A percentile compares a stretch with the other conserved stretches of the same genome.
Evolutionary conservation across 2,113 vertebrate genomes (phyloP).

Genomic region (Rhinolophus ferrumequinum): DNA sequence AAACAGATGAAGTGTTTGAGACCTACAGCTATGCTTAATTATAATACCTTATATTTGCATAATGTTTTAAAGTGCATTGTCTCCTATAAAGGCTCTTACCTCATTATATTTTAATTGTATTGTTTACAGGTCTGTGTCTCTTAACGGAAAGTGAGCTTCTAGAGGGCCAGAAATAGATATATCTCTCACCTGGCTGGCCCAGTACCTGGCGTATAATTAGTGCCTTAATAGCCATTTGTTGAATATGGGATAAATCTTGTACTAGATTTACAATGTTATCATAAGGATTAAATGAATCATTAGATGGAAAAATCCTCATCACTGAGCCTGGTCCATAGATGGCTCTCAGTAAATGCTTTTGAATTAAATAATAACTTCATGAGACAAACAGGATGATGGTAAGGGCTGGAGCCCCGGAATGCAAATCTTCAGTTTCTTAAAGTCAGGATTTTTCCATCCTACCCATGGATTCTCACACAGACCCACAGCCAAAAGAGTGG

Average conservation of each 20-base stretch:
- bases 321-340: slow-evolving; percentile 10
- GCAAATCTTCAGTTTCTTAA: slow-evolving; percentile 25
- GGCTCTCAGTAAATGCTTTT: slow-evolving; percentile 35
- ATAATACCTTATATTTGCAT: slow-evolving; percentile 71
- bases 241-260: slow-evolving; percentile 52
- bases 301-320: slow-evolving; percentile 31
- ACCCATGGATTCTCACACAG: not conserved
- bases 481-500: not conserved
- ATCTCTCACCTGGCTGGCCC: slow-evolving; percentile 51
- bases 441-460: slow-evolving; percentile 9
- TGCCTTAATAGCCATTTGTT: slow-evolving; percentile 66
- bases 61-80: slow-evolving; percentile 64
- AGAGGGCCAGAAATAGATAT: slow-evolving; percentile 45
- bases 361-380: slow-evolving; percentile 1
- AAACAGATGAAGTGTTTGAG: slow-evolving; percentile 66
- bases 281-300: slow-evolving; percentile 35
- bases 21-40: slow-evolving; percentile 68
- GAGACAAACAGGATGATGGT: not conserved
- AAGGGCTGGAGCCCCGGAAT: not conserved
- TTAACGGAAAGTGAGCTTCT: slow-evolving; percentile 60
- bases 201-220: slow-evolving; percentile 43
- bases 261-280: slow-evolving; percentile 57
- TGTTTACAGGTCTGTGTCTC: slow-evolving; percentile 67
- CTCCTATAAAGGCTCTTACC: slow-evolving; percentile 65
- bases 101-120: slow-evolving; percentile 74